Conservation (phyloP, 2,113 vertebrate species). For the Thalassoma bifasciatum region DNA sequence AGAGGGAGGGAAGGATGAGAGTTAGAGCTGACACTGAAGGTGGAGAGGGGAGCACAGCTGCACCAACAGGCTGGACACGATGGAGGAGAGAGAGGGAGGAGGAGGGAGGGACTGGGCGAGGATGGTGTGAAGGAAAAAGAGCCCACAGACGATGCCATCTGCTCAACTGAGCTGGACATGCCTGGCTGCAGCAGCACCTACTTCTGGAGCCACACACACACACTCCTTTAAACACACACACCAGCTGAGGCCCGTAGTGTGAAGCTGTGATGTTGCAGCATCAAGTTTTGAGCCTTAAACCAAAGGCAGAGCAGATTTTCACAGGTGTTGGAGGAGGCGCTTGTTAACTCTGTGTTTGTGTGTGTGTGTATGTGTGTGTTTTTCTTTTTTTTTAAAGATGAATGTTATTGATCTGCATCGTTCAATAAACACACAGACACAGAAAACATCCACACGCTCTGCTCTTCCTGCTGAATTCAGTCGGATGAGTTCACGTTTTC, state of each 20-base stretch:
- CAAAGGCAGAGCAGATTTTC: background rate
- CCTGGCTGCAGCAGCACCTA: constrained; percentile 60
- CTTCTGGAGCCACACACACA: background rate
- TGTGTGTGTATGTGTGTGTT: no score
- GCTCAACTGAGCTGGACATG: constrained; percentile 59
- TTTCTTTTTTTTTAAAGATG: no score
- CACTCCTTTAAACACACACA: constrained; percentile 9
- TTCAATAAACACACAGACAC: no score
- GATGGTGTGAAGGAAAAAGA: constrained; percentile 42
- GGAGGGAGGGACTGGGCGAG: background rate
- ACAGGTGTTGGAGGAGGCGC: background rate
- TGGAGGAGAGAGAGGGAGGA: background rate
- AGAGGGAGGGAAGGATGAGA: background rate
- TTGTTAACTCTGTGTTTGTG: no score
- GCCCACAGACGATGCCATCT: constrained; percentile 69
- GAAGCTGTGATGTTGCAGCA: background rate
- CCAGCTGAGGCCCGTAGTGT: constrained; percentile 10
- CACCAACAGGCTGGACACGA: constrained; percentile 39
- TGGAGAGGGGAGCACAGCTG: constrained; percentile 44
- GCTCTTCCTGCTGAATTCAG: no score
- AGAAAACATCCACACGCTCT: no score
- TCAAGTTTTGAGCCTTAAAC: constrained; percentile 2
- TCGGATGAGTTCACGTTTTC: no score
- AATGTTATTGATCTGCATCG: no score
- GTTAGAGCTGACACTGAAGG: constrained; percentile 1